phyloP scores from a whole-genome alignment of 2,113 vertebrate genomes.

The Tenebrosternarchus preto region DNA sequence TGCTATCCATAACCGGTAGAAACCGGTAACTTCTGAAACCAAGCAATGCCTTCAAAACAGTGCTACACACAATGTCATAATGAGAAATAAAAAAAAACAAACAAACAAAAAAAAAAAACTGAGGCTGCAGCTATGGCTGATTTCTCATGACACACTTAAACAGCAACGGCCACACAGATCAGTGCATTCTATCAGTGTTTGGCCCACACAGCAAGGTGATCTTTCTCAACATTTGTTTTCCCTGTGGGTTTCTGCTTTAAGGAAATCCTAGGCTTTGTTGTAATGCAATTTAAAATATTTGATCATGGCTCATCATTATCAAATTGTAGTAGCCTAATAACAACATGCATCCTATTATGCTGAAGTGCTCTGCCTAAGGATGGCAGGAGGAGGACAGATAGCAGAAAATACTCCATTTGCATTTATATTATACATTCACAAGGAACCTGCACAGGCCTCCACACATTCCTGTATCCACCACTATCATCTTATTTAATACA shows the following conservation, averaged over 20 bases:
- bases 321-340: conserved; percentile 42
- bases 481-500: conserved; percentile 39
- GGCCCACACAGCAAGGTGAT: conserved; percentile 37
- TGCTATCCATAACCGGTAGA: no score
- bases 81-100: neutral
- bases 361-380: conserved; percentile 58
- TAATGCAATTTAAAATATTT: conserved; percentile 52
- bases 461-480: conserved; percentile 23
- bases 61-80: neutral
- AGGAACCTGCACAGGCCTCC: conserved; percentile 41
- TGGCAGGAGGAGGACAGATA: conserved; percentile 48
- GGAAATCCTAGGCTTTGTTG: conserved; percentile 17
- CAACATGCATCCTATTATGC: conserved; percentile 60
- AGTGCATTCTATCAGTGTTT: neutral
- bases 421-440: conserved; percentile 67
- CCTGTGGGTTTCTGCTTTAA: conserved; percentile 4
- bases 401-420: conserved; percentile 63
- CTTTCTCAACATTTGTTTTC: neutral
- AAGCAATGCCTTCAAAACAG: no score
- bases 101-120: no score
- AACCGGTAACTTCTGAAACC: no score
- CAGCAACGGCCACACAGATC: neutral
- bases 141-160: neutral
- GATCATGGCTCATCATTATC: conserved; percentile 53
- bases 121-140: neutral